Percentiles rank a stretch among this genome's conserved stretches.
Evolutionary conservation across 2,888 invertebrate genomes (phyloP).

Genomic region (Mactromeris polynyma): DNA sequence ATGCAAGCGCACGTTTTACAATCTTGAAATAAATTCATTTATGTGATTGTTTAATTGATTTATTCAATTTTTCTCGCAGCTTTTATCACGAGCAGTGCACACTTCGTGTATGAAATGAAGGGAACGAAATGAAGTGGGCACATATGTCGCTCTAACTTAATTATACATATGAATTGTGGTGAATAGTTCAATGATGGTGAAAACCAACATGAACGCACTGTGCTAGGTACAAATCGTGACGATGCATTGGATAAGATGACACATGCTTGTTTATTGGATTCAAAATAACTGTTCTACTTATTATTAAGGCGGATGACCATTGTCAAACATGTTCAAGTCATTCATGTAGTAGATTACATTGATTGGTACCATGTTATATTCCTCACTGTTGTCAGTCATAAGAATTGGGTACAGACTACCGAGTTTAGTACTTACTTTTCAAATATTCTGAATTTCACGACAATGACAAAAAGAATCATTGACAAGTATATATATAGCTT

Average conservation of each 20-base stretch:
- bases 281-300: too few species aligned
- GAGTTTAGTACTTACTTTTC: not conserved
- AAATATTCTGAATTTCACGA: not conserved
- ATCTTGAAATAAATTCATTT: conserved; percentile 21
- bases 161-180: conserved; percentile 19
- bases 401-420: not conserved
- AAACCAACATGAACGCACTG: not conserved
- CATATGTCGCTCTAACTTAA: conserved; percentile 15
- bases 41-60: conserved; percentile 38
- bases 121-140: not conserved
- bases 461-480: not conserved
- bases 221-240: not conserved
- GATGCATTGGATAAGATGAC: not conserved
- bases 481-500: not conserved
- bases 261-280: too few species aligned
- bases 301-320: not conserved
- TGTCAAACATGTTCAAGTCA: not conserved
- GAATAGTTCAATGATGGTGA: not conserved
- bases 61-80: conserved; percentile 20
- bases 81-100: not conserved
- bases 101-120: not conserved
- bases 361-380: too few species aligned
- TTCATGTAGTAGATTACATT: not conserved
- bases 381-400: not conserved
- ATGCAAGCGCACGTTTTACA: conserved; percentile 32